Base-by-base conservation (phyloP, 2,113 vertebrate species). In the Clinocottus analis region DNA sequence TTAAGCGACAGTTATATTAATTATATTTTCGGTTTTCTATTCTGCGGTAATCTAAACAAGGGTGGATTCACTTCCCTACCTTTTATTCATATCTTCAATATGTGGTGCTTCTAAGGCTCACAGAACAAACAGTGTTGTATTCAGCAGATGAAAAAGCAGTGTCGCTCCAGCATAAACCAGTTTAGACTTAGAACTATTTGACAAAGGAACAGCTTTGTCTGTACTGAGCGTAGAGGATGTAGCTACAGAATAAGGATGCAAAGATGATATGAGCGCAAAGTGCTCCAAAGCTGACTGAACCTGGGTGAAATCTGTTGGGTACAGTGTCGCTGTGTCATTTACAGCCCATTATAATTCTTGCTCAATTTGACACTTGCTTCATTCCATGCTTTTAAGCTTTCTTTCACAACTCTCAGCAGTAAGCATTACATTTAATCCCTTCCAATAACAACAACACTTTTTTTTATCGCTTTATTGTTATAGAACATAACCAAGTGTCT, bases 391-490 rank as follows among this genome's bases (percentile, higher is more conserved):
- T 68, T 58, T 29, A 66, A 65, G 58, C 37, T 21, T 59, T 6
- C 4, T 91, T 83, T 80, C 72, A 37, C 61, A 88, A 84, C 45
- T 10, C 21, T 65, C 1, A 43, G n/a, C n/a, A n/a, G 19, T 21
- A 3, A n/a, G 47, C 51, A 27, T 8, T 47, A 8, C 13, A 39
- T 72, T 5, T 55, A 72, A 80, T 61, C 60, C 17, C 9, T 0
- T 25, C 6, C 1, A 25, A 8, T 11, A 39, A 43, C 61, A n/a
- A n/a, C n/a, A n/a, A n/a, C n/a, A 27, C 0, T 17, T 31, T 39
- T 19, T 35, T 29, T 31, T 1, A 41, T 4, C 43, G 5, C 0
- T 33, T 7, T 1, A 9, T 21, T 67, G 9, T 19, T 16, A 62
- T 21, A 25, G 0, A 9, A 51, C n/a, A 3, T 27, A 14, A 25